A percentile compares a stretch with the other conserved stretches of the same genome.
Conservation (phyloP, 2,888 invertebrate species). For the Auanema sp. region DNA sequence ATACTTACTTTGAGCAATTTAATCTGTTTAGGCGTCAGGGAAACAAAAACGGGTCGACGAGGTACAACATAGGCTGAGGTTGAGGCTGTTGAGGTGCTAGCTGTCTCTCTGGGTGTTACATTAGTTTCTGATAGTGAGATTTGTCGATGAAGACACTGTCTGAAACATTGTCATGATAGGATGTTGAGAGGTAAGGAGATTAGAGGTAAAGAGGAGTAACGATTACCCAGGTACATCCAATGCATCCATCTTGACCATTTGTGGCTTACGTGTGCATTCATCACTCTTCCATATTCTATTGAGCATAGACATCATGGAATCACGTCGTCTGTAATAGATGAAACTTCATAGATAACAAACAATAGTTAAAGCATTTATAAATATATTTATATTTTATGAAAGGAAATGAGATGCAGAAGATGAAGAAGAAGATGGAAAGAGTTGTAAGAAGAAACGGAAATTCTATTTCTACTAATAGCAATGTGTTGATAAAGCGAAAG, state of each 20-base stretch:
- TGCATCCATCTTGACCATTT: conserved; percentile 35
- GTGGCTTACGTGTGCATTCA: conserved; percentile 36
- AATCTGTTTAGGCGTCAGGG: conserved; percentile 32
- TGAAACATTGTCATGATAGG: conserved; percentile 19
- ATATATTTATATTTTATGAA: too few relatives aligned
- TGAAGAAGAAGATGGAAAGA: too few relatives aligned
- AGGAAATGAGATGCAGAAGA: too few relatives aligned
- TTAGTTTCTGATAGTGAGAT: conserved; percentile 37
- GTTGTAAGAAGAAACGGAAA: too few relatives aligned
- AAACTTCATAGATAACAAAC: too few relatives aligned
- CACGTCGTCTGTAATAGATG: conserved; percentile 20
- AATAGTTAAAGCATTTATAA: too few relatives aligned
- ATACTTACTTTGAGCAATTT: conserved; percentile 27
- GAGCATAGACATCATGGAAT: conserved; percentile 42
- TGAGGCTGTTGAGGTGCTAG: not conserved
- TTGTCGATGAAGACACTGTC: conserved; percentile 35
- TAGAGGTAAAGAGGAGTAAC: not conserved
- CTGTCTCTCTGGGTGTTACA: conserved; percentile 24
- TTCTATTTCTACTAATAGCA: too few relatives aligned
- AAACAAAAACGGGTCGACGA: conserved; percentile 23
- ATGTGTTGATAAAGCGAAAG: too few relatives aligned
- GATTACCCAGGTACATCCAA: conserved; percentile 35
- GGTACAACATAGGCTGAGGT: conserved; percentile 7
- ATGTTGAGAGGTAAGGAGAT: not conserved
- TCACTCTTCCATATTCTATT: conserved; percentile 47